Evolutionary conservation across 2,113 vertebrate genomes (phyloP).

Genomic region (Neodontobutis hainanensis): DNA sequence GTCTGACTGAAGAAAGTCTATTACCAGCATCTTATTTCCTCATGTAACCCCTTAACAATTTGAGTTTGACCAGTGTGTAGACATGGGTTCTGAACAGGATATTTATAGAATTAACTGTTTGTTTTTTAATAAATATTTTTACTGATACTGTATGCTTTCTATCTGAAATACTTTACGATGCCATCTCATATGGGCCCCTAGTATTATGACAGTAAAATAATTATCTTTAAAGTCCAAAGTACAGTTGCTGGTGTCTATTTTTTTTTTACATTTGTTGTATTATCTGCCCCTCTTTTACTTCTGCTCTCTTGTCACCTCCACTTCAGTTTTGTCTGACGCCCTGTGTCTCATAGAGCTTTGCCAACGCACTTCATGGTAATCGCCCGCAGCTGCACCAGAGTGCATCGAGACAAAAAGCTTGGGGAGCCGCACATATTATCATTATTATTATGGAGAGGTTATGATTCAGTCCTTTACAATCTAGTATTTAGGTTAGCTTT

Average conservation of each 20-base stretch:
- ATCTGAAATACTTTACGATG: too few species aligned
- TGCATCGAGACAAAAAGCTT: constrained; percentile 36
- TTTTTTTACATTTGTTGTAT: neutral
- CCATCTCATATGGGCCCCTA: too few species aligned
- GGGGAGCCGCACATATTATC: constrained; percentile 5
- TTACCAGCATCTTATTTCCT: too few species aligned
- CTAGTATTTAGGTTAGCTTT: constrained; percentile 33
- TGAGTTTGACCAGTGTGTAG: too few species aligned
- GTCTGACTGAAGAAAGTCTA: too few species aligned
- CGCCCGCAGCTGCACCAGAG: constrained; percentile 76
- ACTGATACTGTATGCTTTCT: too few species aligned
- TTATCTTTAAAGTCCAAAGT: too few species aligned
- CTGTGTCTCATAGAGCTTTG: constrained; percentile 47
- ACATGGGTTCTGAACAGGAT: too few species aligned
- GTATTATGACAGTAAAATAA: too few species aligned
- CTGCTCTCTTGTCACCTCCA: constrained; percentile 44
- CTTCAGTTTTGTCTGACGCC: constrained; percentile 39
- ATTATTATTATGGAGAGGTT: constrained; percentile 45
- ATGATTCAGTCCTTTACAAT: constrained; percentile 41
- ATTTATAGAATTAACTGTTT: too few species aligned
- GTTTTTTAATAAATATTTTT: too few species aligned
- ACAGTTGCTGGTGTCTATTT: neutral
- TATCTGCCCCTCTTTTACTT: constrained; percentile 16
- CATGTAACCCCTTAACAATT: too few species aligned
- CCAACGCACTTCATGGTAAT: constrained; percentile 71